phyloP scores from a whole-genome alignment of 1,140 invertebrate species.

The Dinothrombium tinctorium region DNA sequence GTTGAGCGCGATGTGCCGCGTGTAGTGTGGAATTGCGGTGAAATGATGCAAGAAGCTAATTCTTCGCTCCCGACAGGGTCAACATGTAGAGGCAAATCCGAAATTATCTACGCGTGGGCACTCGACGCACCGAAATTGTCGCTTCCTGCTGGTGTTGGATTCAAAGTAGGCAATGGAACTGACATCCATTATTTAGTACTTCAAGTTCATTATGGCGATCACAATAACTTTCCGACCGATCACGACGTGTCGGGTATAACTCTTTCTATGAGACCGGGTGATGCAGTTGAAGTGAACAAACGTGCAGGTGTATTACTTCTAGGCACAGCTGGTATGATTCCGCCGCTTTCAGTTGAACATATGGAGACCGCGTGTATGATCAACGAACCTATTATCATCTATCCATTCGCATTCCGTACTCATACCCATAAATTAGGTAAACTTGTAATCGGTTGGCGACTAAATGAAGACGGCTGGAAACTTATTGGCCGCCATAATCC shows the following conservation, averaged over 20 bases:
- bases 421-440: slow-evolving; percentile 73
- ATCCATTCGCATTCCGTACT: slow-evolving; percentile 82
- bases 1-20: slow-evolving; percentile 25
- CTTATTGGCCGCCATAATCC: slow-evolving; percentile 75
- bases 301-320: slow-evolving; percentile 64
- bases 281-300: slow-evolving; percentile 30
- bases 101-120: slow-evolving; percentile 94
- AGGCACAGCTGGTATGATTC: slow-evolving; percentile 52
- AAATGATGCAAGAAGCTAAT: slow-evolving; percentile 40
- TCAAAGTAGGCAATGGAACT: slow-evolving; percentile 26
- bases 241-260: slow-evolving; percentile 16
- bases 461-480: slow-evolving; percentile 43
- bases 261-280: slow-evolving; percentile 10
- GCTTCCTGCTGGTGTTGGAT: slow-evolving; percentile 44
- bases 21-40: slow-evolving; percentile 70
- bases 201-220: slow-evolving; percentile 74
- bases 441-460: slow-evolving; percentile 64
- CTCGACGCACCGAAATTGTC: slow-evolving; percentile 63
- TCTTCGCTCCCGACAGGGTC: slow-evolving; percentile 11
- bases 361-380: slow-evolving; percentile 70
- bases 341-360: slow-evolving; percentile 39
- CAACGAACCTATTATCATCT: slow-evolving; percentile 50
- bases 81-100: slow-evolving; percentile 7
- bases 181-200: slow-evolving; percentile 33
- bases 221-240: slow-evolving; percentile 40